Evolutionary conservation across 1,140 invertebrate genomes (phyloP), one percentile per base, ranked within the genome.

Genomic region (Lerema accius): DNA sequence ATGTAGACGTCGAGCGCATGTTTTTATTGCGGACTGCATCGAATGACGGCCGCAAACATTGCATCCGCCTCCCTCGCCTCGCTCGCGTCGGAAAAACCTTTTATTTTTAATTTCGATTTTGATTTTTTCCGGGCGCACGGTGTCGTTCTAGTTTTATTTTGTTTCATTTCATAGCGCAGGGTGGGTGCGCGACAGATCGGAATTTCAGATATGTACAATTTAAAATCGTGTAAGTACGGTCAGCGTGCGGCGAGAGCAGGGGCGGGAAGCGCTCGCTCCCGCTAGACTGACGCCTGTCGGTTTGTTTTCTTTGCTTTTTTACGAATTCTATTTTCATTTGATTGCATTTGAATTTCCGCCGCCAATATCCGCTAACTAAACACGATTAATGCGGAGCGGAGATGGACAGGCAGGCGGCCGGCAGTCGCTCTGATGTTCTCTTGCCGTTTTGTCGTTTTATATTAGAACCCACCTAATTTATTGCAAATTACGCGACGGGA

Each of bases 301-400:
- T 80, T 89, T 87, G 83, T 89, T 90, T 88, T 83, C 85, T 88
- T 89, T 89, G 74, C 76, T 88, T 90, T 89, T 89, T 86, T 81
- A 81, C 80, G 75, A 84, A 86, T 89, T 84, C 86, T 90, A 89
- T 90, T 90, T 90, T 90, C 88, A 91, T 92, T 92, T 91, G 89
- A 92, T 91, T 91, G 90, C 89, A 92, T 91, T 91, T 89, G 89
- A 91, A 91, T 91, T 91, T 92, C 89, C 86, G 82, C 83, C 91
- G 89, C 88, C 89, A 84, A 92, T 92, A 91, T 91, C 89, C 88
- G 87, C 89, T 92, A 91, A 91, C 91, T 91, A 91, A 92, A 92
- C 91, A 91, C 89, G 90, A 91, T 91, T 92, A 91, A 91, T 91
- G 90, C 82, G 82, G 79, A 75, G 80, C 77, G 84, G 77, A 88